A percentile compares a stretch with the other conserved stretches of the same genome.
phyloP scores from a whole-genome alignment of 2,888 invertebrate species.

The Meteorus cinctellus region DNA sequence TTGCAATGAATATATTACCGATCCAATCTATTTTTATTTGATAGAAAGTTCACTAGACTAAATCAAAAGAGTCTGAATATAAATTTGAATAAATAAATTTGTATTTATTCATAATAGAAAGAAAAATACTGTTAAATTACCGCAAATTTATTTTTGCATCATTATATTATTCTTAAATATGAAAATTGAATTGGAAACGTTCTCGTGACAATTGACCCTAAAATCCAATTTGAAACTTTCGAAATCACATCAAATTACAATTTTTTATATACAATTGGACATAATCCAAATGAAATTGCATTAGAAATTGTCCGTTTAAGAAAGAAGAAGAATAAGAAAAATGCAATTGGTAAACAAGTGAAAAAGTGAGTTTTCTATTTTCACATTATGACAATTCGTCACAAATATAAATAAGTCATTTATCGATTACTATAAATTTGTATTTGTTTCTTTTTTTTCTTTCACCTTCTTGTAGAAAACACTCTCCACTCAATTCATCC shows the following conservation, averaged over 20 bases:
- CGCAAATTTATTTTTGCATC: not conserved
- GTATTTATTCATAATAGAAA: no score
- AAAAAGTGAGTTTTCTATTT: not conserved
- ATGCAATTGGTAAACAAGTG: not conserved
- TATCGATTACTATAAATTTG: not conserved
- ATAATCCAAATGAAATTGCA: constrained; percentile 1
- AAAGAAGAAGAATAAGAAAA: not conserved
- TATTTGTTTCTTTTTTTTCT: not conserved
- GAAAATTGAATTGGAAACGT: not conserved
- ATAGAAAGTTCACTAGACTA: no score
- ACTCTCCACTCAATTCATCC: not conserved
- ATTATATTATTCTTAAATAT: not conserved
- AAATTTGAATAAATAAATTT: not conserved
- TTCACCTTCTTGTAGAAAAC: not conserved
- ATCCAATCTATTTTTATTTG: no score
- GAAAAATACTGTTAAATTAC: not conserved
- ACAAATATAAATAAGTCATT: not conserved
- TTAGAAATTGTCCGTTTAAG: not conserved
- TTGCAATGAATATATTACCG: no score
- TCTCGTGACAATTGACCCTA: constrained; percentile 1
- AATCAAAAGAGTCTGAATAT: not conserved
- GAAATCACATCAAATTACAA: not conserved
- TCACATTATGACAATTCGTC: not conserved
- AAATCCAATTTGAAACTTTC: not conserved
- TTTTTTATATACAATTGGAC: not conserved